phyloP scores from a whole-genome alignment of 2,113 vertebrate genomes.

The Carollia perspicillata region DNA sequence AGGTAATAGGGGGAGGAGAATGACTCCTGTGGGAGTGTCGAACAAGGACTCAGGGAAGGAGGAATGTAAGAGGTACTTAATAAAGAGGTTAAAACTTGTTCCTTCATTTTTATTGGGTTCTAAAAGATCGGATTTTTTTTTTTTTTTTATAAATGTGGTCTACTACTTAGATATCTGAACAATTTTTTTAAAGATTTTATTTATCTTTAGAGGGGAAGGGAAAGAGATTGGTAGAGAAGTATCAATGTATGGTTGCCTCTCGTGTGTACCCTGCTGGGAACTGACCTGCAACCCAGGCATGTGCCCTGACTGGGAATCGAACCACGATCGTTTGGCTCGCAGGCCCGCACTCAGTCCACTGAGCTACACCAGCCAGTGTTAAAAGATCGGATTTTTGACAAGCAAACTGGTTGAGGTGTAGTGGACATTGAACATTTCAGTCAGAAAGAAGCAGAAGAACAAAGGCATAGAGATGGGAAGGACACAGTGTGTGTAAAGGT shows the following conservation, averaged over 20 bases:
- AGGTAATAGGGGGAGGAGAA: neutral
- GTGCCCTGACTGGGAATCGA: too few species aligned
- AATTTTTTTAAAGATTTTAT: too few species aligned
- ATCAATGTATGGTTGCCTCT: too few species aligned
- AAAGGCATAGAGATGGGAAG: neutral
- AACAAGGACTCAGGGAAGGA: neutral
- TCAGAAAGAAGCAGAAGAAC: neutral
- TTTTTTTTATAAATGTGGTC: too few species aligned
- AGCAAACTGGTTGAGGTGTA: neutral
- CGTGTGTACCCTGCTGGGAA: too few species aligned
- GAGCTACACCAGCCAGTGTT: too few species aligned
- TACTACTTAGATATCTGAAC: too few species aligned
- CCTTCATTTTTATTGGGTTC: constrained; percentile 5
- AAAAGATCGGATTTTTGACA: neutral
- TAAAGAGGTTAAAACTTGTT: constrained; percentile 10
- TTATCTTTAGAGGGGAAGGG: too few species aligned
- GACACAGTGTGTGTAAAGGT: neutral
- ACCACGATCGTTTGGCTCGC: too few species aligned
- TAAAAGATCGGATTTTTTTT: constrained; percentile 1
- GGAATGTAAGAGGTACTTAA: neutral
- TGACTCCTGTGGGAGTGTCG: neutral
- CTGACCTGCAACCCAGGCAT: too few species aligned
- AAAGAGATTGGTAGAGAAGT: too few species aligned
- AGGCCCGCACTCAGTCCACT: too few species aligned
- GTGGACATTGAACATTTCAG: neutral